These are phyloP conservation scores for Brachyalestes nurse DNA, from an alignment of 2,797 vertebrate genomes.

Conservation along the genomic window DNA sequence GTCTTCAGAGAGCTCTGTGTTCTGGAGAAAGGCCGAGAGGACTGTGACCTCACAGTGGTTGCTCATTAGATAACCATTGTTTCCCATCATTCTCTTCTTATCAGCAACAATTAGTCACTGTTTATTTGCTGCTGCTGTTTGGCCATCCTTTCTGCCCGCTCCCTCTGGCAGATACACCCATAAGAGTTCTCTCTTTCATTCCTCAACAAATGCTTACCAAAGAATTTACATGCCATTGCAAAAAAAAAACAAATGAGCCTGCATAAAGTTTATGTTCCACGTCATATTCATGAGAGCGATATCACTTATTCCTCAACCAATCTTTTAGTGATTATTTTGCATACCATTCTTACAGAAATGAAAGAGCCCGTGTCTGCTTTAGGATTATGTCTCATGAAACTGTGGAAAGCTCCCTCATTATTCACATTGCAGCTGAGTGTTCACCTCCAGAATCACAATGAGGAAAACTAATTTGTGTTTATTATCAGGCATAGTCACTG, in stretches of 20 bases:
- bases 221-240: not conserved
- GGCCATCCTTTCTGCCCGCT: constrained; percentile 49
- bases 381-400: constrained; percentile 15
- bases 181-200: constrained; percentile 26
- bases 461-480: not conserved
- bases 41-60: constrained; percentile 57
- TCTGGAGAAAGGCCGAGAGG: constrained; percentile 42
- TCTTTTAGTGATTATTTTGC: not conserved
- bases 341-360: not conserved
- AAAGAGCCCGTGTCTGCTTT: not conserved
- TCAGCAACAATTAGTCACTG: constrained; percentile 69
- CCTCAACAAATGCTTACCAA: constrained; percentile 13
- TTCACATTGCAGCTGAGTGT: not conserved
- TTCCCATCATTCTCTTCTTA: constrained; percentile 60
- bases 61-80: constrained; percentile 55
- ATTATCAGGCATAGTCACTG: not conserved
- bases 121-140: constrained; percentile 57
- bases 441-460: not conserved
- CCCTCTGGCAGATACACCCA: constrained; percentile 55
- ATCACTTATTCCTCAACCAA: not conserved
- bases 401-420: not conserved
- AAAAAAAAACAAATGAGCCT: constrained; percentile 24
- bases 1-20: constrained; percentile 38
- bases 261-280: constrained; percentile 3
- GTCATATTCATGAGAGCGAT: not conserved